These are phyloP conservation scores for Hormiphora californensis DNA, from an alignment of 37 sponge, comb jelly and placozoan species.

Conservation along the genomic window DNA sequence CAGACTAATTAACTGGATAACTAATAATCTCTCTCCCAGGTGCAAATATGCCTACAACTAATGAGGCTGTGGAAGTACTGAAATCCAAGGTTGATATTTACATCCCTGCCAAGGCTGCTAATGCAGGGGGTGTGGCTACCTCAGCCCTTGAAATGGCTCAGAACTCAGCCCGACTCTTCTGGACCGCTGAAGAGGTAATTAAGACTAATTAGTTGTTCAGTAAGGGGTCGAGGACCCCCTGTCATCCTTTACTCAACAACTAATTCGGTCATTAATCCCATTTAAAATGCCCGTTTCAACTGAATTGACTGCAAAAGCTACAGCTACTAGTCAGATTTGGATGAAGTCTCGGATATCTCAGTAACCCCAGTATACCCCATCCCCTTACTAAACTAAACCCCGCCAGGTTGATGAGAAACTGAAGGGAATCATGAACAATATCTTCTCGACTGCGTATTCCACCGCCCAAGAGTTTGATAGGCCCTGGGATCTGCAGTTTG, in stretches of 20 bases:
- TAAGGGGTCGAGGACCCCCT: too few species aligned
- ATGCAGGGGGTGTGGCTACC: constrained; percentile 39
- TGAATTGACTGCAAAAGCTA: too few species aligned
- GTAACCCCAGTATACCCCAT: too few species aligned
- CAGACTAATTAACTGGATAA: background rate
- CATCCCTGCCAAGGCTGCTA: constrained; percentile 22
- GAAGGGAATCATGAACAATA: constrained; percentile 30
- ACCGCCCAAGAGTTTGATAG: constrained; percentile 10
- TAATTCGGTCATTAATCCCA: too few species aligned
- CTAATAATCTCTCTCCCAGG: background rate
- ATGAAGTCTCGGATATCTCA: too few species aligned
- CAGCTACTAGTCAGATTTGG: too few species aligned
- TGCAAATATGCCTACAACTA: constrained; percentile 22
- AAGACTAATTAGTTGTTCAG: background rate
- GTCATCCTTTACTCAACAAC: too few species aligned
- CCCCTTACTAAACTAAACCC: background rate
- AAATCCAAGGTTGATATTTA: constrained; percentile 11
- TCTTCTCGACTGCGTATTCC: background rate
- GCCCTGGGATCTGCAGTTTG: constrained; percentile 18
- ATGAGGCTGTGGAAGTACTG: constrained; percentile 19
- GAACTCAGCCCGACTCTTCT: constrained; percentile 37
- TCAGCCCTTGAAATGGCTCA: constrained; percentile 32
- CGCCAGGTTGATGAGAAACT: constrained; percentile 31
- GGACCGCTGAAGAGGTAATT: constrained; percentile 16
- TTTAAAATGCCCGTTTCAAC: too few species aligned